Evolutionary conservation across 2,888 invertebrate species (phyloP), one percentile per base, ranked within the genome.

Genomic region (Meghimatium bilineatum): DNA sequence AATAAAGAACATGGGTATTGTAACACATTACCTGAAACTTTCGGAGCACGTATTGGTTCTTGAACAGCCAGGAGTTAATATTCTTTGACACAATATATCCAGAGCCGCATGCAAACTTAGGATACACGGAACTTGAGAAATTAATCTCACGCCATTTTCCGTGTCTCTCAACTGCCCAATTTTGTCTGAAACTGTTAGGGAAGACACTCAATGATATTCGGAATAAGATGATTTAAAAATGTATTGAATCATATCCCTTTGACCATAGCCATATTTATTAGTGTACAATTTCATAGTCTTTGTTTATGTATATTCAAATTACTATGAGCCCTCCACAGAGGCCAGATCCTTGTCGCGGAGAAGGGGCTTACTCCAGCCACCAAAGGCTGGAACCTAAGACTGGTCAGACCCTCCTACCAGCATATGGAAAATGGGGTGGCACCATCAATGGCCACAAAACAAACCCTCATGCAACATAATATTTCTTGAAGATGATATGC

Each of bases 61-160:
- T 52, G 0, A 89, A 89, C 38, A 94, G 77, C 93, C 93, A 93
- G 12, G 85, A 77, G 77, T 90, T 91, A 12, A 93, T 77, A 74
- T 90, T 90, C 34, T 79, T 44, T 20, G 92, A 92, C n/a, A 93
- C 85, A 26, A 93, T 85, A 84, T 92, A 91, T 3, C 93, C 93
- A 17, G 93, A 90, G 1, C 94, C 94, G 90, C 93, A 93, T 44
- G 93, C 93, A 89, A 94, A 94, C 36, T 88, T 85, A 23, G 94
- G 93, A 87, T 93, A 94, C 5, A 89, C 85, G 6, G 89, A 83
- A 20, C 91, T 88, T 20, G 89, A 85, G 86, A 90, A 93, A 12
- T 87, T 85, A 38, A 85, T 85, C 84, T 94, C 94, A 26, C 89
- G 88, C 94, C 94, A 94, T 87, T 93, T 93, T 0, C 93, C 93